These are phyloP conservation scores for Lerema accius DNA, from an alignment of 1,140 invertebrate genomes.

Conservation along the genomic window DNA sequence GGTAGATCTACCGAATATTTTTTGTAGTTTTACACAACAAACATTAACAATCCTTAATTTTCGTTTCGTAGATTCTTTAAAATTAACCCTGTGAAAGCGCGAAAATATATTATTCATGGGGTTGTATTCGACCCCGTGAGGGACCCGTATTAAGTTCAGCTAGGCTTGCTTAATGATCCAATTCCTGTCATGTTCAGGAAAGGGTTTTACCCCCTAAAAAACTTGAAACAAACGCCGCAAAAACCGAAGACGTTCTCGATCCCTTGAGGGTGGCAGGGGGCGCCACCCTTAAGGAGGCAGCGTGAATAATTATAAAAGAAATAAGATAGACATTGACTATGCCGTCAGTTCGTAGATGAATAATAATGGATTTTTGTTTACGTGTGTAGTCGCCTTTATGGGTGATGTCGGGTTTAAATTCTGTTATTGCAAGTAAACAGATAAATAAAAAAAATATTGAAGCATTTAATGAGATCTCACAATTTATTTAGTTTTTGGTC, in stretches of 20 bases:
- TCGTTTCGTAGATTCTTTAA: not conserved
- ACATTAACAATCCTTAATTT: too few species aligned
- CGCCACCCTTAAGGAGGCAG: conserved; percentile 53
- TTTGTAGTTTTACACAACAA: too few species aligned
- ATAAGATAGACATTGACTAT: conserved; percentile 81
- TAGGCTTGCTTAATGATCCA: conserved; percentile 81
- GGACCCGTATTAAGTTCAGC: conserved; percentile 71
- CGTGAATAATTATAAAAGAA: conserved; percentile 82
- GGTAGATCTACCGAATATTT: too few species aligned
- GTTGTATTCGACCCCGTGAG: conserved; percentile 45
- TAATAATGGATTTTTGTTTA: conserved; percentile 78
- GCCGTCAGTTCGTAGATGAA: conserved; percentile 74
- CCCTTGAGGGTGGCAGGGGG: conserved; percentile 40
- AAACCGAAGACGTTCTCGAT: conserved; percentile 78
- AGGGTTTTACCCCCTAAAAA: conserved; percentile 81
- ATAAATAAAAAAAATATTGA: not conserved
- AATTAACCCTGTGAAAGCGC: not conserved
- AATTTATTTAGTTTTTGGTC: too few species aligned
- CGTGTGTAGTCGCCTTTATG: conserved; percentile 69
- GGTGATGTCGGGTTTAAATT: conserved; percentile 57
- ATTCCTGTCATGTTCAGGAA: conserved; percentile 82
- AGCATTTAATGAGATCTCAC: too few species aligned
- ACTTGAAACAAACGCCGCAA: conserved; percentile 82
- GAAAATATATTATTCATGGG: conserved; percentile 62
- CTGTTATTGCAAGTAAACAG: conserved; percentile 49